Base-by-base conservation (phyloP, 1,140 invertebrate species). In the Acromyrmex echinatior region DNA sequence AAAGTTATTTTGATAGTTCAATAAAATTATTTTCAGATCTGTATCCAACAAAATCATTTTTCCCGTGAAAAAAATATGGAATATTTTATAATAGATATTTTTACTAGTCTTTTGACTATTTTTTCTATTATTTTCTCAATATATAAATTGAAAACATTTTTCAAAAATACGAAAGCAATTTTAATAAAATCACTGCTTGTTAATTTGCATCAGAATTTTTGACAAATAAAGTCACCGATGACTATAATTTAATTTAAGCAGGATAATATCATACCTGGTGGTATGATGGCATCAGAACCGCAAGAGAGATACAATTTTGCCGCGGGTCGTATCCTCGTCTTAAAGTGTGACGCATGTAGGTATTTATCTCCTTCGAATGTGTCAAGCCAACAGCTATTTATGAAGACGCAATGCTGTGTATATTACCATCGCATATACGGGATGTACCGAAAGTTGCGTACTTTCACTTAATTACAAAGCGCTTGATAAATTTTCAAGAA, bases 311-410 rank as follows among this genome's bases (percentile, higher is more conserved):
- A 35, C 58, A 28, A 14, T 18, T 16, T 25, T 77, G 14, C 14
- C 56, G 14, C 56, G 16, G 35, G 74, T 77, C 35, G 21, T 21
- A 31, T 78, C 25, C 49, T 62, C 56, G 18, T 49, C 39, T 78
- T 65, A 63, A 78, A 65, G 21, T 25, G 21, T 21, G 35, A 73
- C 60, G 18, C 28, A 21, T 39, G 18, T 16, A n/a, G 12, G 2
- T 74, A 45, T 16, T 88, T 88, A 68, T 73, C 66, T 18, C 35
- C 49, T 76, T 16, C 39, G 31, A 70, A 74, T 53, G 62, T 87
- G 70, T 70, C 78, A 4, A n/a, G 49, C 78, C 53, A 25, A n/a
- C 14, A 51, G 86, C 78, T 35, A 71, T 76, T 31, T 70, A 65
- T 68, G n/a, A 63, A 74, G 18, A n/a, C 28, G 16, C 63, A 84